Evolutionary conservation across 1,140 invertebrate genomes (phyloP).

Genomic region (Antheraea pernyi): DNA sequence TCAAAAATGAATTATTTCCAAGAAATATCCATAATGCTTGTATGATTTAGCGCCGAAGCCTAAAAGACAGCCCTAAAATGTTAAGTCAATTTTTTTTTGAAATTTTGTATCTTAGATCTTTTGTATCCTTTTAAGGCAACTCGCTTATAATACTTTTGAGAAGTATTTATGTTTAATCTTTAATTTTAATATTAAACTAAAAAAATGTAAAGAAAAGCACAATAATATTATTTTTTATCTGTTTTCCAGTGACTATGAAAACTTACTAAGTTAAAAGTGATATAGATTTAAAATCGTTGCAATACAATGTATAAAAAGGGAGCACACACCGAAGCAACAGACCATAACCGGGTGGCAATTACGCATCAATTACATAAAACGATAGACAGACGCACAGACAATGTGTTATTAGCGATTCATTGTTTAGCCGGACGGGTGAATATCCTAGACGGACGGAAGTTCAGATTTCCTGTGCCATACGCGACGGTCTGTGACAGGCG

Average conservation of each 20-base stretch:
- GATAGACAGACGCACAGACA: conserved; percentile 47
- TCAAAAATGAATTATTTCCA: neutral
- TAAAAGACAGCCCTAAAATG: neutral
- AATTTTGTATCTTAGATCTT: neutral
- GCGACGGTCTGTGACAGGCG: conserved; percentile 18
- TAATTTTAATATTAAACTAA: too few relatives aligned
- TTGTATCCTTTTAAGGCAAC: too few relatives aligned
- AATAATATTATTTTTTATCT: too few relatives aligned
- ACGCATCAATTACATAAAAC: conserved; percentile 56
- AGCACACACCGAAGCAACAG: conserved; percentile 42
- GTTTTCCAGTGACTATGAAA: neutral
- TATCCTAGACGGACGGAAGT: conserved; percentile 65
- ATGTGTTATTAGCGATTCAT: conserved; percentile 57
- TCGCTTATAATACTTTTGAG: too few relatives aligned
- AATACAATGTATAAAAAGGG: conserved; percentile 29
- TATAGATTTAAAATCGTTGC: neutral
- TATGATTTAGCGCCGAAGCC: neutral
- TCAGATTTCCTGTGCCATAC: conserved; percentile 62
- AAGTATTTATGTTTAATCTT: too few relatives aligned
- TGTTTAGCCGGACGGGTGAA: conserved; percentile 55
- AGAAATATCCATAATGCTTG: neutral
- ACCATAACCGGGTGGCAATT: conserved; percentile 52
- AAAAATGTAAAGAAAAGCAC: too few relatives aligned
- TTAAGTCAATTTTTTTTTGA: neutral
- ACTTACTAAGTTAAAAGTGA: neutral